Base-by-base conservation (phyloP, 1,140 invertebrate genomes). In the Ceratoteleas bidentatus region DNA sequence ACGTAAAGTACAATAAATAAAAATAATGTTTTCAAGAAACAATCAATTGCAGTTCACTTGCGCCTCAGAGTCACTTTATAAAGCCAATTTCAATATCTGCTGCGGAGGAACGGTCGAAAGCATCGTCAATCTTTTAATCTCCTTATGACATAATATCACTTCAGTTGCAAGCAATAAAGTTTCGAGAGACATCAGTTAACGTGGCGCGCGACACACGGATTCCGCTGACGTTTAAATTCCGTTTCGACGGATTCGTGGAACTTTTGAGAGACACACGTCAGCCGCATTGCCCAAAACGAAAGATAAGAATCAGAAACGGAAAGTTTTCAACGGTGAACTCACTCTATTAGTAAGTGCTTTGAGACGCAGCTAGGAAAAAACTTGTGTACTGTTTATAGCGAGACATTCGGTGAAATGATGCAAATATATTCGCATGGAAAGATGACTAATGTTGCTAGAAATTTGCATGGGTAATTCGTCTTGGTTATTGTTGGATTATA, bases 101-200 rank as follows among this genome's bases (percentile, higher is more conserved):
- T 15, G 15, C 33, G 32, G 33, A 36, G 32, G 32, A 64, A 73
- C 52, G 56, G 43, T 38, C 13, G 11, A 53, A 16, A 62, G 47
- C 43, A 32, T 56, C 57, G 57, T 56, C 53, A 61, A 58, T 62
- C 47, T 69, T 77, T 77, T 77, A 62, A 69, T 62, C 57, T 61
- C 43, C 24, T 58, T 70, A 58, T 47, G 53, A 58, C 60, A 57
- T 69, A 56, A 56, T 62, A 61, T 62, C 49, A 52, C 33, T 56
- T 50, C 7, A 43, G 43, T 58, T 74, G 66, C 50, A 45, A 54
- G 68, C 76, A 70, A 81, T 81, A 78, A 80, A 81, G 73, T 62
- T 68, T 83, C 50, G 57, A 81, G 66, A 77, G 62, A 69, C 56
- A 76, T 77, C 82, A 74, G 70, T 80, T 77, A 77, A 70, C 53